Evolutionary conservation across 2,113 vertebrate genomes (phyloP), one percentile per base, ranked within the genome.

Genomic region (Gymnarchus niloticus): DNA sequence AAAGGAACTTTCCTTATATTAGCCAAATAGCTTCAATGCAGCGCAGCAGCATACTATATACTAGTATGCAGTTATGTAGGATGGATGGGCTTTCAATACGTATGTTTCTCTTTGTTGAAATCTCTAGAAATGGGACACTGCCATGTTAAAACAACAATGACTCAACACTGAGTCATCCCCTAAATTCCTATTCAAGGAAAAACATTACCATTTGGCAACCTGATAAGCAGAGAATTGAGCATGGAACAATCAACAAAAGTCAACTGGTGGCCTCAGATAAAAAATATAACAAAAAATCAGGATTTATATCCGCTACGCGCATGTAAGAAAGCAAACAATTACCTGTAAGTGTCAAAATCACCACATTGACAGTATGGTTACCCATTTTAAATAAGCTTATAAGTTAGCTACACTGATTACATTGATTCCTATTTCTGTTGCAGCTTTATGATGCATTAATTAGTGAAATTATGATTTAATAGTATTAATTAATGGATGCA

Each of bases 271-370:
- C 65, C 28, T 73, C 19, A 12, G 14, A 37, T 73, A 14, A 69
- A 37, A 69, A 69, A 37, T 37, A 1, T 37, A 73, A 73, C 41
- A 33, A 73, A 41, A 73, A 73, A 73, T 73, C 65, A 21, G 65
- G 8, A 73, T 73, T 41, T 73, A 73, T 73, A 28, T 41, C 4
- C 41, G 33, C 65, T 2, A 41, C 41, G 33, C 65, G 19, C 65
- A 73, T 73, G 65, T 19, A 73, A 41, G 28, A 73, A 73, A 73
- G 65, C 65, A 73, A 69, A 73, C 65, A 28, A 41, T 73, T 73
- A 19, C 65, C 33, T 73, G 65, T 33, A 73, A 73, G 33, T 73
- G 33, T 73, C 14, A 73, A 73, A 10, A 73, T 37, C 65, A 41
- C 14, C 14, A 73, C 25, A 69, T 37, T n/a, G n/a, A n/a, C n/a